Percentiles rank a stretch among this genome's conserved stretches.
Conservation (phyloP, 2,113 vertebrate genomes). For the Pygoscelis antarcticus region DNA sequence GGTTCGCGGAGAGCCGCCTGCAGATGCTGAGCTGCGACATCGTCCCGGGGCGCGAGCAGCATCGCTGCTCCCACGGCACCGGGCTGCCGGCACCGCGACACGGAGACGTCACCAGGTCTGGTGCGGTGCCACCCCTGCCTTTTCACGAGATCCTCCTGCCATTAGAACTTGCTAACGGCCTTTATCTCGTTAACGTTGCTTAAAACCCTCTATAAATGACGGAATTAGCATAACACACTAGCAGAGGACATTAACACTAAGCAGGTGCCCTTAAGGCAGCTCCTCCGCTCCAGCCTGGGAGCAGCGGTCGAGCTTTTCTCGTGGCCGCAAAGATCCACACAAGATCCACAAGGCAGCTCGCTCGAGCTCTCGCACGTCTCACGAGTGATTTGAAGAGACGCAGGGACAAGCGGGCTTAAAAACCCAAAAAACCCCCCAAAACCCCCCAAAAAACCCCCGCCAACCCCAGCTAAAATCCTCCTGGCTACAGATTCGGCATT, state of each 20-base stretch:
- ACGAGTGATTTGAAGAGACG: not conserved
- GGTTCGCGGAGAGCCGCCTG: not conserved
- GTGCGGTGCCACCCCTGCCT: not conserved
- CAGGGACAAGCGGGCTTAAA: not conserved
- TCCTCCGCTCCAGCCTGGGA: not conserved
- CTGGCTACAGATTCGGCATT: too few relatives aligned
- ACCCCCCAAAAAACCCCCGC: too few relatives aligned
- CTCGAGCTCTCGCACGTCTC: not conserved
- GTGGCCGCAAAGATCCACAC: not conserved
- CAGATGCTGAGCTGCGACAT: not conserved
- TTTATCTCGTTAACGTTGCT: rapidly evolving
- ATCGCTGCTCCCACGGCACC: not conserved
- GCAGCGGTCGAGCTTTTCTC: not conserved
- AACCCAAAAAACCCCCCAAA: not conserved
- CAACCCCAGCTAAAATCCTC: not conserved
- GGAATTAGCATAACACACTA: not conserved
- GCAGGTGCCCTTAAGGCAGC: not conserved
- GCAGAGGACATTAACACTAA: rapidly evolving
- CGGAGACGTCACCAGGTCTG: not conserved
- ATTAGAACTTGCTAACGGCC: rapidly evolving
- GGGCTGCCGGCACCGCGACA: not conserved
- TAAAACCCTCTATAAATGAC: not conserved
- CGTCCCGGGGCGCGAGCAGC: not conserved
- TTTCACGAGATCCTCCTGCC: not conserved
- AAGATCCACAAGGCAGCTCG: not conserved